phyloP scores from a whole-genome alignment of 2,113 vertebrate species.

The Dolichallabes microphthalmus region DNA sequence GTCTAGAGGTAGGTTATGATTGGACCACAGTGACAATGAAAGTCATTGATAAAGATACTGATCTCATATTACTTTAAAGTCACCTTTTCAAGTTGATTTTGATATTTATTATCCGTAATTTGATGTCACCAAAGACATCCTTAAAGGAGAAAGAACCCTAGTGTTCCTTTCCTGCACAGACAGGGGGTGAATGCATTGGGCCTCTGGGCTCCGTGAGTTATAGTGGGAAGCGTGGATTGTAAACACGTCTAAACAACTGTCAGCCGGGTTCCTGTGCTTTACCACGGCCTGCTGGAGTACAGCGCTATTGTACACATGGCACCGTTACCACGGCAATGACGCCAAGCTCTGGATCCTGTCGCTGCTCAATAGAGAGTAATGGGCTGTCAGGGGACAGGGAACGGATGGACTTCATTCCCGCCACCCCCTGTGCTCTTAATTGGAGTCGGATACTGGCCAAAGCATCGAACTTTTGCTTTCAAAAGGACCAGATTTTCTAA shows the following conservation, averaged over 20 bases:
- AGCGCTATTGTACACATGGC: conserved; percentile 49
- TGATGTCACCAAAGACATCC: background rate
- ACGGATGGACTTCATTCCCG: conserved; percentile 31
- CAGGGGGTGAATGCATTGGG: background rate
- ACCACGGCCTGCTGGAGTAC: conserved; percentile 32
- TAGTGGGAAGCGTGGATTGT: conserved; percentile 46
- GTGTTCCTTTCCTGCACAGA: background rate
- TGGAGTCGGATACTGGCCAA: conserved; percentile 34
- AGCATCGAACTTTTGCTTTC: conserved; percentile 13
- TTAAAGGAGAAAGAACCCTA: background rate
- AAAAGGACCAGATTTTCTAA: background rate
- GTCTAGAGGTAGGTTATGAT: no score
- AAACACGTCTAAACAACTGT: conserved; percentile 54
- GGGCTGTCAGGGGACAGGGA: conserved; percentile 32
- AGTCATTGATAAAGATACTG: background rate
- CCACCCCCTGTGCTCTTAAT: conserved; percentile 27
- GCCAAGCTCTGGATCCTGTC: conserved; percentile 48
- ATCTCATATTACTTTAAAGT: background rate
- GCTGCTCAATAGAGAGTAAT: conserved; percentile 42
- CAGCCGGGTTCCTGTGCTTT: conserved; percentile 48
- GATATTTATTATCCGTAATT: background rate
- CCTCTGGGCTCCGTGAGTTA: conserved; percentile 42
- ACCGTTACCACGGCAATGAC: conserved; percentile 43
- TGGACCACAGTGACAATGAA: no score
- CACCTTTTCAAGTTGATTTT: background rate